phyloP scores from a whole-genome alignment of 2,888 invertebrate genomes.

The Cantharis lateralis region DNA sequence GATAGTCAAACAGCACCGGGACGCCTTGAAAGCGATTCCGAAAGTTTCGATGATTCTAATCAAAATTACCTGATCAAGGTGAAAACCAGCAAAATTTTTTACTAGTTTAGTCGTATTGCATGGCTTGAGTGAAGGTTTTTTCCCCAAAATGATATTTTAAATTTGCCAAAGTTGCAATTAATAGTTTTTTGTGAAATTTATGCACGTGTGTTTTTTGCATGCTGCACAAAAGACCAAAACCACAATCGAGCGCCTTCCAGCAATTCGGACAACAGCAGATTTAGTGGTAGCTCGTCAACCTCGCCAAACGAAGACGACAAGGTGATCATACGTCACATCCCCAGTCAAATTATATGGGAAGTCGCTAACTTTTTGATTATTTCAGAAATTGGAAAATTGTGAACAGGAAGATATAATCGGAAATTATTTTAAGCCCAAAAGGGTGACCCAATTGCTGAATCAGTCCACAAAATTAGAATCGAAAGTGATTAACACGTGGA shows the following conservation, averaged over 20 bases:
- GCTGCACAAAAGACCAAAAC: constrained; percentile 43
- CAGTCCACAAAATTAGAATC: constrained; percentile 62
- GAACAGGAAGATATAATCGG: constrained; percentile 66
- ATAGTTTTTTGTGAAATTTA: constrained; percentile 18
- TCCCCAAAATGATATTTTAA: background rate
- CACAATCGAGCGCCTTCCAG: constrained; percentile 43
- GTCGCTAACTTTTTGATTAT: background rate
- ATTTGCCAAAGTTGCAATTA: background rate
- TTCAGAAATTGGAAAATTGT: constrained; percentile 59
- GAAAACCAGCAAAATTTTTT: constrained; percentile 25
- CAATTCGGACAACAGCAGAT: constrained; percentile 38
- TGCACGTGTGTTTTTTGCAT: constrained; percentile 48
- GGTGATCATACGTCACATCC: constrained; percentile 6
- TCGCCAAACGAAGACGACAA: constrained; percentile 32
- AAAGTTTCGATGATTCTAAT: constrained; percentile 21
- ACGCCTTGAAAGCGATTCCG: constrained; percentile 45
- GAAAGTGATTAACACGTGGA: constrained; percentile 61
- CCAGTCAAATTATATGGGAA: background rate
- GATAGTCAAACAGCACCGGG: constrained; percentile 57
- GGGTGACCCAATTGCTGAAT: constrained; percentile 65
- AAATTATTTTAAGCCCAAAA: constrained; percentile 73
- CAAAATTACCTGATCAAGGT: constrained; percentile 25
- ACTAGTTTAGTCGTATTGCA: constrained; percentile 3
- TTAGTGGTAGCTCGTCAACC: constrained; percentile 38
- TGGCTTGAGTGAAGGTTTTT: background rate